Base-by-base conservation (phyloP, 2,888 invertebrate species). In the Drosophila bunnanda region DNA sequence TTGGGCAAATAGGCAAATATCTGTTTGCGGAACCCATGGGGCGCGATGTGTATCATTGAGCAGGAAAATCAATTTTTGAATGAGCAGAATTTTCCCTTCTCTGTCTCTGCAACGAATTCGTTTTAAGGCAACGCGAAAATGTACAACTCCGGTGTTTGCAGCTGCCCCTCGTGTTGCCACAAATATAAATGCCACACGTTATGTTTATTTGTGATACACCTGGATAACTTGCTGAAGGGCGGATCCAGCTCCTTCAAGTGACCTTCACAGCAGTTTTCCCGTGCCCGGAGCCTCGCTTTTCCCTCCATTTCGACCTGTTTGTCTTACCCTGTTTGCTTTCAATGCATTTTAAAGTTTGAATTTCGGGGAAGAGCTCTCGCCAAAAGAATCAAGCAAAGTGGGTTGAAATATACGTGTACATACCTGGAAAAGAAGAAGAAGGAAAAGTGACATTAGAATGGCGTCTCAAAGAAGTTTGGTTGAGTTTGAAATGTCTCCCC, bases 151-250 rank as follows among this genome's bases (percentile, higher is more conserved):
- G 13, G 53, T 62, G 39, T 48, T 62, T 60, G 36, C 38, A 50
- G 50, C 39, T 30, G 43, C 13, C 39, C 17, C 41, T 44, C 55
- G 84, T 81, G 73, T 76, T 79, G 76, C 85, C 89, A 79, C 82
- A 79, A 78, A 79, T 80, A 82, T 88, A 88, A 85, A 88, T 79
- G 85, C 85, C 88, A 88, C 89, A 86, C 83, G 83, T 82, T 88
- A 86, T 83, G 83, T 82, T 86, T 86, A 77, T 82, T 85, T 82
- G 70, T 71, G 62, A 44, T 59, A 41, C 86, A 82, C 86, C 88
- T 82, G 82, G 38, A 46, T 57, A 48, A 30, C 30, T 55, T 32
- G 22, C 46, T 52, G 50, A 58, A 57, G 39, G 57, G 46, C 41
- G 54, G 32, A 48, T 38, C 39, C 53, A 25, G 41, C 48, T 58